Evolutionary conservation across 1,140 invertebrate species (phyloP), one percentile per base, ranked within the genome.

Genomic region (Sitophilus oryzae): DNA sequence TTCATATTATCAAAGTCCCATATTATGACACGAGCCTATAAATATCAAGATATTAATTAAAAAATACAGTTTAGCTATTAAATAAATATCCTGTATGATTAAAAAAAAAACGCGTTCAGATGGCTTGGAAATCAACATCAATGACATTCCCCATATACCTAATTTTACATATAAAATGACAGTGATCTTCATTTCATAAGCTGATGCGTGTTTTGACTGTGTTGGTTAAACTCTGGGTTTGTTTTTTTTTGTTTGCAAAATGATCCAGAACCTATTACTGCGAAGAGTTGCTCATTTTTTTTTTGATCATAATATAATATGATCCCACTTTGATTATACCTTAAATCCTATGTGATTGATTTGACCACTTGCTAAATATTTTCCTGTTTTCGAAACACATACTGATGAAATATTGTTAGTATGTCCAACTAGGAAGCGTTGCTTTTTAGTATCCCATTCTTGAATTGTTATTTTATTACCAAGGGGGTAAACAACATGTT

Each of bases 301-400:
- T 40, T 40, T 44, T 3, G 20, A 47, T 47, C 20, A 23, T 23
- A 16, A 21, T 49, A 20, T 38, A 44, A 44, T 44, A 9, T 44
- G 16, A 3, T 25, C 23, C n/a, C 4, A 38, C 4, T 38, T 38
- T 4, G 9, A 9, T n/a, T 38, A 38, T n/a, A 86, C 84, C 74
- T 90, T 91, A 68, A 93, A 94, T 4, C 91, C 92, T 68, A 91
- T 89, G 64, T 93, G 84, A 66, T 88, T 95, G 9, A 89, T 81
- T 72, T 94, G 90, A 0, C 93, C 92, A 8, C 91, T 91, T 16
- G 88, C 92, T 25, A 96, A 73, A 63, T 83, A 90, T 20, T 82
- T 82, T 35, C 92, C 92, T 57, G 66, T 72, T 48, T 61, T 64
- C 37, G 91, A 93, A 5, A 95, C 65, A 48, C 84, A 83, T 10